Evolutionary conservation across 2,888 invertebrate genomes (phyloP).

Genomic region (Phaedon cochleariae): DNA sequence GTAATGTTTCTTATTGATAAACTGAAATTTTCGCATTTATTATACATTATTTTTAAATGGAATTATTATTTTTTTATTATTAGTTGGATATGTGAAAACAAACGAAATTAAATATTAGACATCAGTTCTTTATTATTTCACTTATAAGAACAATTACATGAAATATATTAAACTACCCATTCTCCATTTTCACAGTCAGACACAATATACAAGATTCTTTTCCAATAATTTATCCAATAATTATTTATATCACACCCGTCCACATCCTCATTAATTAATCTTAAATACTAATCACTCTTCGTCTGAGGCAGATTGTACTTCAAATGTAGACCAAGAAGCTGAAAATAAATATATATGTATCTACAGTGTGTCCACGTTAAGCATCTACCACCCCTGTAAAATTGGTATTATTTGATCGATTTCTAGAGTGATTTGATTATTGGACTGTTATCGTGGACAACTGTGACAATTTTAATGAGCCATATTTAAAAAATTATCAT

Average conservation of each 20-base stretch:
- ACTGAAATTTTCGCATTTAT: conserved; percentile 32
- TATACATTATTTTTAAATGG: conserved; percentile 22
- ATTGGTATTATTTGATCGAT: no score
- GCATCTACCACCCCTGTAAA: no score
- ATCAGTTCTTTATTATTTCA: conserved; percentile 9
- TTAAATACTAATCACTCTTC: conserved; percentile 38
- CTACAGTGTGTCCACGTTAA: no score
- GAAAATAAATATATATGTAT: conserved; percentile 19
- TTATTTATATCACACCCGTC: no score
- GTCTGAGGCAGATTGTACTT: conserved; percentile 51
- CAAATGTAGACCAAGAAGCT: conserved; percentile 47
- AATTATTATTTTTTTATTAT: conserved; percentile 21
- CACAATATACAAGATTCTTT: no score
- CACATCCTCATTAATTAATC: no score
- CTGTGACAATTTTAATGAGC: no score
- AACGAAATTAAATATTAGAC: not conserved
- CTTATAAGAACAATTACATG: not conserved
- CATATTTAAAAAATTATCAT: no score
- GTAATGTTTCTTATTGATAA: conserved; percentile 17
- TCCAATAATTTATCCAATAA: no score
- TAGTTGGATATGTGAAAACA: conserved; percentile 2
- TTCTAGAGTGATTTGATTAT: no score
- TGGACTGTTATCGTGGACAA: no score
- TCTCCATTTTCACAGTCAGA: not conserved
- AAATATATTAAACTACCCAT: not conserved